Percentiles rank a stretch among this genome's conserved stretches.
These are phyloP conservation scores for Drosophila paulistorum DNA, from an alignment of 1,140 invertebrate genomes.

Conservation along the genomic window DNA sequence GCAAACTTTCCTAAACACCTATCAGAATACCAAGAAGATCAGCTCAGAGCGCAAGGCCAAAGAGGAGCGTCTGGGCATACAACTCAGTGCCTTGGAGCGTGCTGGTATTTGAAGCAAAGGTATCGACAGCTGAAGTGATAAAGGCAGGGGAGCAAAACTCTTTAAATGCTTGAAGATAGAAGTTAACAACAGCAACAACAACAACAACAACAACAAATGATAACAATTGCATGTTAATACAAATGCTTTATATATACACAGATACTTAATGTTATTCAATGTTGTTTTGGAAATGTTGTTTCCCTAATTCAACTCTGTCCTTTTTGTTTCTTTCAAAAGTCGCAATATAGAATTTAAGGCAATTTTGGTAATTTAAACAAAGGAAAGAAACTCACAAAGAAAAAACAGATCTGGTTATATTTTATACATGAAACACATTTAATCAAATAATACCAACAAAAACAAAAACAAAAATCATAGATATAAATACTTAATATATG, in stretches of 20 bases:
- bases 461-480: background rate
- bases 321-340: conserved; percentile 7
- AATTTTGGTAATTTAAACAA: background rate
- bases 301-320: background rate
- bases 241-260: background rate
- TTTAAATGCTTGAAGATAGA: background rate
- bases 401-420: conserved; percentile 3
- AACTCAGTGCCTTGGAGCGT: conserved; percentile 87
- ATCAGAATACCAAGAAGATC: conserved; percentile 87
- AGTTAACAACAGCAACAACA: too few species aligned
- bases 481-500: background rate
- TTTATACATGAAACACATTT: conserved; percentile 2
- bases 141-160: background rate
- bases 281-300: background rate
- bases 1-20: conserved; percentile 88
- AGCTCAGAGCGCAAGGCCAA: conserved; percentile 89
- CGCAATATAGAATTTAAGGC: conserved; percentile 8
- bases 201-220: background rate
- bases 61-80: conserved; percentile 90
- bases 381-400: background rate
- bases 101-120: conserved; percentile 81
- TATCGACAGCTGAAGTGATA: background rate
- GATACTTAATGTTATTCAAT: conserved; percentile 1
- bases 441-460: background rate
- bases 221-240: conserved; percentile 8